These are phyloP conservation scores for Tenthredo notha DNA, from an alignment of 2,888 invertebrate genomes.

Conservation along the genomic window DNA sequence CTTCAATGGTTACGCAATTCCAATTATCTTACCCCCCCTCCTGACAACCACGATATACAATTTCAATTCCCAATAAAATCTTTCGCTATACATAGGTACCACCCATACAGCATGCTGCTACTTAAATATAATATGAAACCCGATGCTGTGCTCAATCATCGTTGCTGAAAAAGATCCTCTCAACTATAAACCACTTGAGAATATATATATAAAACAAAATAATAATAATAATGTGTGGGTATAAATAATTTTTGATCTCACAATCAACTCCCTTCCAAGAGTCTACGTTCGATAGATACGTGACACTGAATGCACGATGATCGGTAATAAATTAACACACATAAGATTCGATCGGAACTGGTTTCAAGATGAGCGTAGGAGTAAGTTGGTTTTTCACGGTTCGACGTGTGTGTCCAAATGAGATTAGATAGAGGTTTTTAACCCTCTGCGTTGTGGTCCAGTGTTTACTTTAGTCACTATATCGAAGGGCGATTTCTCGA, in stretches of 20 bases:
- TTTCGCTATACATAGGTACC: slow-evolving; percentile 20
- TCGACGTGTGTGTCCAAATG: slow-evolving; percentile 42
- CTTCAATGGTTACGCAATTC: slow-evolving; percentile 44
- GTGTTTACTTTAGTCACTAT: not conserved
- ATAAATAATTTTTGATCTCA: not conserved
- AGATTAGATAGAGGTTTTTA: slow-evolving; percentile 40
- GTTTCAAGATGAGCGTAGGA: slow-evolving; percentile 38
- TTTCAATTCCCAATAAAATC: slow-evolving; percentile 38
- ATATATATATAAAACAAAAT: not conserved
- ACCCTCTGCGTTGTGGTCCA: slow-evolving; percentile 10
- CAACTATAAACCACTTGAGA: not conserved
- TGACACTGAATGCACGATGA: slow-evolving; percentile 1
- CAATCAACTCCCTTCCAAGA: not conserved
- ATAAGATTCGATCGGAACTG: slow-evolving; percentile 32
- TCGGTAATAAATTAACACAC: slow-evolving; percentile 43
- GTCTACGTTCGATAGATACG: not conserved
- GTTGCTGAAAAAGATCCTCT: slow-evolving; percentile 31
- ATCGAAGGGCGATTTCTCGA: not conserved
- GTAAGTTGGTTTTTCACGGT: slow-evolving; percentile 28
- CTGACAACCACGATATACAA: slow-evolving; percentile 39
- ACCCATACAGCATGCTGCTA: not conserved
- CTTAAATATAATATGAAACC: not conserved
- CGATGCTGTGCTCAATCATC: not conserved
- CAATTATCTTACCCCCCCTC: slow-evolving; percentile 50
- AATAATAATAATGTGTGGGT: not conserved